Evolutionary conservation across 2,888 invertebrate species (phyloP), one percentile per base, ranked within the genome.

Genomic region (Patella depressa): DNA sequence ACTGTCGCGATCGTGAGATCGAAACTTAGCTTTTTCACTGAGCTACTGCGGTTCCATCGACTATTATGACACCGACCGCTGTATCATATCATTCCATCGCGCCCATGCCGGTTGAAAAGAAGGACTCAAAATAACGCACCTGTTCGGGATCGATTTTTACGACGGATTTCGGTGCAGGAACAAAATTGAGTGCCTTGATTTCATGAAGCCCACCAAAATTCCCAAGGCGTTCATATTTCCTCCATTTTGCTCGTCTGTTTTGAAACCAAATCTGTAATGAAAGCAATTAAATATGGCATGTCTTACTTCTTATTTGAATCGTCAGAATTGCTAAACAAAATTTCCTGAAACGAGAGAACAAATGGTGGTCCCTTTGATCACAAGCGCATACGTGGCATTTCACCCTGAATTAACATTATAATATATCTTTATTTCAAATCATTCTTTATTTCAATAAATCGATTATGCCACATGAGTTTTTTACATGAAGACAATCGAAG

Each of bases 131-230:
- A 7, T 34, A 17, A 72, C 34, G 73, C 80, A 84, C 85, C 76
- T 80, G 79, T 15, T 79, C 76, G 9, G 82, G 82, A 4, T 78
- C 72, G 53, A 79, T 12, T 24, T 79, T 75, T 24, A 84, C 75
- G 11, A 81, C 75, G 1, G 83, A 65, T 76, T 83, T 86, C 1
- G 89, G 89, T 4, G 89, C 89, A 0, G 89, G 89, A 0, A 89
- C 87, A 75, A 83, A 89, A 57, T 84, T 79, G 3, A 87, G 86
- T 53, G 88, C 88, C 24, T 82, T 86, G 55, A 89, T 76, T 57
- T 88, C 87, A 54, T 88, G 87, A 7, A 89, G 80, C 14, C 89
- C 89, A 2, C 89, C 89, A 79, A 89, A 89, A 76, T 89, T 89
- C 0, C 89, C 86, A 17, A 89, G 82, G n/a, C 87, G 86, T 72